Conservation (phyloP, 1,140 invertebrate species). For the Drosophila pachea region DNA sequence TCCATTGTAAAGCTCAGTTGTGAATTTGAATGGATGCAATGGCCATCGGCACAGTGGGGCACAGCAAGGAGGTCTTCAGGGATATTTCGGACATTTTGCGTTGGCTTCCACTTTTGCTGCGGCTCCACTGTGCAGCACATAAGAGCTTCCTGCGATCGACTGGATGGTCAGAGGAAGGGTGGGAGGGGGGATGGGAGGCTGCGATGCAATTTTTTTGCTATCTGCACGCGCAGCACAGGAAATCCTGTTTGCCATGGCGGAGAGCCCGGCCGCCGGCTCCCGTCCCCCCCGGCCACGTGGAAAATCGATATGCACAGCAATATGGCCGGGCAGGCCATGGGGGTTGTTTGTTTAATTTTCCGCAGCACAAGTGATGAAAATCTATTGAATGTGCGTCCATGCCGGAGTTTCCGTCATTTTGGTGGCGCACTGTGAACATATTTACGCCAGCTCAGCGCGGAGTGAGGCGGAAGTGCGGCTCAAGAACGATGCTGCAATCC, state of each 20-base stretch:
- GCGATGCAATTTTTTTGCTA: conserved; percentile 41
- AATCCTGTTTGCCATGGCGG: conserved; percentile 56
- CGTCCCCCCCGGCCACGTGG: conserved; percentile 21
- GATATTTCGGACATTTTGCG: too few relatives aligned
- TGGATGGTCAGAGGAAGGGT: conserved; percentile 13
- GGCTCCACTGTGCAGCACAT: too few relatives aligned
- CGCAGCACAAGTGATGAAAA: conserved; percentile 73
- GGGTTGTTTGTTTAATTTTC: conserved; percentile 77
- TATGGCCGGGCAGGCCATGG: conserved; percentile 18
- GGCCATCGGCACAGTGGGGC: conserved; percentile 24
- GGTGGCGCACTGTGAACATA: conserved; percentile 55
- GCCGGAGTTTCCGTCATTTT: conserved; percentile 39
- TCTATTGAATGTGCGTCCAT: conserved; percentile 69
- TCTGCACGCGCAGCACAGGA: conserved; percentile 50
- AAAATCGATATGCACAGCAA: conserved; percentile 62
- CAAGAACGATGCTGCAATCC: conserved; percentile 38
- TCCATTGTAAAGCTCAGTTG: conserved; percentile 44
- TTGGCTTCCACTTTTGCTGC: too few relatives aligned
- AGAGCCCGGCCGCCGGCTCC: conserved; percentile 14
- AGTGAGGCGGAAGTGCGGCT: conserved; percentile 60
- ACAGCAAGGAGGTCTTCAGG: neutral
- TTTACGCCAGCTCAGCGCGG: conserved; percentile 56
- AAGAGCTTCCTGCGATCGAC: conserved; percentile 38
- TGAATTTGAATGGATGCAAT: conserved; percentile 52
- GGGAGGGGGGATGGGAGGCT: conserved; percentile 9